Evolutionary conservation across 2,113 vertebrate genomes (phyloP), one percentile per base, ranked within the genome.

Genomic region (Phaethornis superciliosus): DNA sequence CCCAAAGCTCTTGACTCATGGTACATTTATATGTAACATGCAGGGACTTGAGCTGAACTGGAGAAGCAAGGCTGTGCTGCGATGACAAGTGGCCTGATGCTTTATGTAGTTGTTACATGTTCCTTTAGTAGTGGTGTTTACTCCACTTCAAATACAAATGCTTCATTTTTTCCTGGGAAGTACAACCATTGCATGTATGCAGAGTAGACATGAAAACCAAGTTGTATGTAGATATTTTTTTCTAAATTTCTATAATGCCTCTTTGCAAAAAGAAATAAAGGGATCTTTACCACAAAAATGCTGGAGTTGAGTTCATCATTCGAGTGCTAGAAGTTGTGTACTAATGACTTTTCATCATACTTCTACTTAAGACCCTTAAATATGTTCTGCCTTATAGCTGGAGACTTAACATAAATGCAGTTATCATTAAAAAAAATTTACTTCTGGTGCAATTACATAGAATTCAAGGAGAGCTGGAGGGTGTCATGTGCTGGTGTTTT

Each of bases 221-320:
- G 10, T 4, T 56, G 9, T 23, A 4, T 5, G 0, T 35, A 49
- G 33, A 18, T 26, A 3, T 5, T 24, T 0, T 17, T 2, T 1
- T 80, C 49, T 54, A 19, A 4, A 23, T 23, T 35, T 6, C 15
- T 24, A 0, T 24, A 46, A 30, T 21, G 9, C 27, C 40, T 6
- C 23, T 40, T 65, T 4, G 4, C 54, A 37, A 40, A 68, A 56
- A 1, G 4, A 35, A 74, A n/a, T 27, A 42, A 16, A 18, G 56
- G 32, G 20, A 19, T 71, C 2, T 0, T 33, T n/a, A n/a, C 62
- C 81, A 49, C 32, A 78, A 76, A 88, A 81, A 33, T 27, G 7
- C 19, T 17, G 10, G 37, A 26, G 32, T 58, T 69, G 12, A 46
- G 51, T 46, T 87, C 14, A 35, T 51, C 5, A 10, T 69, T 67